Base-by-base conservation (phyloP, 2,113 vertebrate genomes). In the Suncus etruscus region DNA sequence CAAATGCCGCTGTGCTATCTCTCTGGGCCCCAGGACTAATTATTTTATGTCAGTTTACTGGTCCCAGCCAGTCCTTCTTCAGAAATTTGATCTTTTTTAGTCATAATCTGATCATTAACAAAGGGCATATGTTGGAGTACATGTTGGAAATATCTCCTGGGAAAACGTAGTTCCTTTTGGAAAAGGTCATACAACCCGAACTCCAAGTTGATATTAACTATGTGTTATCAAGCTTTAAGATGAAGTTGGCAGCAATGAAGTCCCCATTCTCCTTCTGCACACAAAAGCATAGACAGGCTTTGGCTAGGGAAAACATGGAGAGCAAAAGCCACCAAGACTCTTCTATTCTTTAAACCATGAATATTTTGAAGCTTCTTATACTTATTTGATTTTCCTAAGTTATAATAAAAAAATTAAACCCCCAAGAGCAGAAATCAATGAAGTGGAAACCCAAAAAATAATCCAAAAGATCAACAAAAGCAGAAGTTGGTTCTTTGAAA, bases 51-150 rank as follows among this genome's bases (percentile, higher is more conserved):
- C 83, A 72, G 79, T 92, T 94, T 72, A 74, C 74, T 82, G 47
- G 81, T 78, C 69, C 29, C 78, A 22, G 47, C 63, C 78, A 22
- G 47, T 54, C 51, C 82, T 76, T 51, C 61, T 89, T 89, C 78
- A 48, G 39, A 14, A 2, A 89, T 54, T 66, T 87, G 76, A 90
- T 93, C 91, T 91, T 90, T 95, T 95, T 93, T 83, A 77, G 76
- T 77, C 72, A 83, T 89, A 93, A 86, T 92, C 25, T 76, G 77
- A 89, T 50, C 86, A 81, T 83, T 76, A 92, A 89, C 72, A 92
- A 91, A 87, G 66, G 70, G n/a, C 32, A 58, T 83, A 47, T 93
- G 90, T 73, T 70, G 20, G 16, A 89, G 73, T 29, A 9, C 11
- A 6, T 39, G 14, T 66, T 87, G 20, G 88, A 70, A 84, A 87